Evolutionary conservation across 2,113 vertebrate genomes (phyloP).

Genomic region (Phalacrocorax brasilianus): DNA sequence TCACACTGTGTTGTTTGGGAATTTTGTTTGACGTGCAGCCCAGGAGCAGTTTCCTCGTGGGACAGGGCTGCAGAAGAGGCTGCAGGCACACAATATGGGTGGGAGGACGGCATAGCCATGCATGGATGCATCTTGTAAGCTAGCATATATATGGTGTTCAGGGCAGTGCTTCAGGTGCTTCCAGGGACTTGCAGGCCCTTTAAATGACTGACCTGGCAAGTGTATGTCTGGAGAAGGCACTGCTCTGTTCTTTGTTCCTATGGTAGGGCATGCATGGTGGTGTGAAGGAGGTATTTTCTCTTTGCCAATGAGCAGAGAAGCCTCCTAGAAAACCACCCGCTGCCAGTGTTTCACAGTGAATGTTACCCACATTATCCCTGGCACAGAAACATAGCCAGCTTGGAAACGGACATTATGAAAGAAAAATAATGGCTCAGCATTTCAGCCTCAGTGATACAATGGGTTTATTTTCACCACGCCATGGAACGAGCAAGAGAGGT

Average conservation of each 20-base stretch:
- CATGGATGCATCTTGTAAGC: neutral
- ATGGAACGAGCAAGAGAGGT: neutral
- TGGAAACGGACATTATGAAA: neutral
- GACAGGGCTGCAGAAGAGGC: neutral
- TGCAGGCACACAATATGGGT: neutral
- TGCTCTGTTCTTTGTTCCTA: neutral
- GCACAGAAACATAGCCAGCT: neutral
- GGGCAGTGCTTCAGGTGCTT: neutral
- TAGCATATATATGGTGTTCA: neutral
- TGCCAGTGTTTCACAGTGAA: constrained; percentile 4
- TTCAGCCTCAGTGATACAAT: neutral
- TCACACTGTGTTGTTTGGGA: neutral
- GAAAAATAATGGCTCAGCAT: constrained; percentile 46
- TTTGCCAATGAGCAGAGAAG: neutral
- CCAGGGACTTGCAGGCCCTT: neutral
- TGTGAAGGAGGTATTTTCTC: constrained; percentile 24
- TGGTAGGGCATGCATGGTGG: neutral
- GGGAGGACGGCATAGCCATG: neutral
- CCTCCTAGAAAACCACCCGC: neutral
- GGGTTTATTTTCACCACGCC: neutral
- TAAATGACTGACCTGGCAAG: neutral
- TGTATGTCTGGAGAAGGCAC: neutral
- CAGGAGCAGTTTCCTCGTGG: neutral
- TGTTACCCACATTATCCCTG: constrained; percentile 20
- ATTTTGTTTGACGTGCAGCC: neutral